phyloP scores from a whole-genome alignment of 1,140 invertebrate genomes.

The Drosophila burlai region DNA sequence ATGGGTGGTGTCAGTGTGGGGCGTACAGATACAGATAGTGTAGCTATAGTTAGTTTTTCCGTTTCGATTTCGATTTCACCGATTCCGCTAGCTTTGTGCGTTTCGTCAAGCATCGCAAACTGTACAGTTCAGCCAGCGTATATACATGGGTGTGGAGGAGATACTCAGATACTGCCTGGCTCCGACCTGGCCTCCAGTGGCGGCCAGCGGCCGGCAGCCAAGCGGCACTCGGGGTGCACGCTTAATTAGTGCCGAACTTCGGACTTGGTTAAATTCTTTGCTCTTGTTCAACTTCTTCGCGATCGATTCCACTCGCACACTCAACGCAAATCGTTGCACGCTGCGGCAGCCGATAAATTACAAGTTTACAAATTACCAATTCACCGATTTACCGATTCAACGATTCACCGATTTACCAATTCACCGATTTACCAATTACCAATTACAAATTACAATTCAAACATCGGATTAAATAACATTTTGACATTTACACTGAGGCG shows the following conservation, averaged over 20 bases:
- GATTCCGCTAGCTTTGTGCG: conserved; percentile 80
- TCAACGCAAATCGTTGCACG: conserved; percentile 24
- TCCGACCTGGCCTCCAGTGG: conserved; percentile 8
- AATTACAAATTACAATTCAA: conserved; percentile 53
- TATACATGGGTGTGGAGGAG: conserved; percentile 48
- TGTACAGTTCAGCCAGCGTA: conserved; percentile 60
- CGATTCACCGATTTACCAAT: conserved; percentile 30
- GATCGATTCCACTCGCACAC: conserved; percentile 22
- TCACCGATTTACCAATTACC: conserved; percentile 33
- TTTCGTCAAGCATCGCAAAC: conserved; percentile 60
- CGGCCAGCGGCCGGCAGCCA: conserved; percentile 35
- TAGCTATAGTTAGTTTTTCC: conserved; percentile 38
- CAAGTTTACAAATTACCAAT: conserved; percentile 37
- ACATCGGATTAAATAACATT: conserved; percentile 48
- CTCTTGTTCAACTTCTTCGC: conserved; percentile 34
- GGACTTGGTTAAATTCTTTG: conserved; percentile 54
- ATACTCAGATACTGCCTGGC: conserved; percentile 32
- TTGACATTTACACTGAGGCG: conserved; percentile 67
- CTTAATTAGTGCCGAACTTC: conserved; percentile 69
- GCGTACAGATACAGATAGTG: conserved; percentile 15
- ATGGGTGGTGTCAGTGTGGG: conserved; percentile 13
- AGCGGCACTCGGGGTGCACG: conserved; percentile 58
- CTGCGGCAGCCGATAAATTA: conserved; percentile 32
- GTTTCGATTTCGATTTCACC: conserved; percentile 70
- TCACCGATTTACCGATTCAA: conserved; percentile 26